Percentiles rank a stretch among this genome's conserved stretches.
These are phyloP conservation scores for Xanthostigma xanthostigma DNA, from an alignment of 2,888 invertebrate genomes.

Conservation along the genomic window DNA sequence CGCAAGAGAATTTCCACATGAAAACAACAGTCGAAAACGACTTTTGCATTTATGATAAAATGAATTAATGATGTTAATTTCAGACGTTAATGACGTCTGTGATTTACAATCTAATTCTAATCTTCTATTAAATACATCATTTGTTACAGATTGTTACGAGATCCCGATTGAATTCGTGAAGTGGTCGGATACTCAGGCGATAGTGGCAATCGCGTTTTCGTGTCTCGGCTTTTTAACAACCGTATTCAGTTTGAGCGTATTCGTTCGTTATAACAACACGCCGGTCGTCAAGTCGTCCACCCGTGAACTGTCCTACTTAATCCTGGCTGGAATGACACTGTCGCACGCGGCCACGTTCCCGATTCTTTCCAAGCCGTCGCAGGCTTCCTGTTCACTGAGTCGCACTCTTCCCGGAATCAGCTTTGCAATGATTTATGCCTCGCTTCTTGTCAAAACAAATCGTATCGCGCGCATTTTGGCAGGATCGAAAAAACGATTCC, in stretches of 20 bases:
- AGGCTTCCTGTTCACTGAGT: constrained; percentile 38
- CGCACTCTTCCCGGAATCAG: constrained; percentile 41
- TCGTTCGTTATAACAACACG: constrained; percentile 52
- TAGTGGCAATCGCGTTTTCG: constrained; percentile 43
- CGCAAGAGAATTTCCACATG: no score
- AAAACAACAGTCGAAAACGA: no score
- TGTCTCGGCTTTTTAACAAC: constrained; percentile 47
- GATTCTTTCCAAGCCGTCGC: constrained; percentile 45
- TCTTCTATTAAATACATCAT: not conserved
- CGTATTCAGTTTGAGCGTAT: constrained; percentile 40
- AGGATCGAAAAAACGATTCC: constrained; percentile 54
- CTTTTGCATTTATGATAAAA: no score
- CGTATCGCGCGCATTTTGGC: constrained; percentile 60
- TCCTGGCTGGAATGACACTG: constrained; percentile 42
- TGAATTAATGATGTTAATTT: no score
- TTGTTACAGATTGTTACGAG: constrained; percentile 35
- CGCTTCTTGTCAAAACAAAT: constrained; percentile 62
- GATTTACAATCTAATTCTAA: no score
- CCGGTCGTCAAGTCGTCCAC: constrained; percentile 62
- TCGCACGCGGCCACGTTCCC: constrained; percentile 46
- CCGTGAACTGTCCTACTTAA: constrained; percentile 51
- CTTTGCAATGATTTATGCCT: constrained; percentile 59
- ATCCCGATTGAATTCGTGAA: constrained; percentile 45
- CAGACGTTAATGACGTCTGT: no score
- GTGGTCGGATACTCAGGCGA: constrained; percentile 45